Percentiles rank a stretch among this genome's conserved stretches.
These are phyloP conservation scores for Paguma larvata DNA, from an alignment of 2,797 vertebrate genomes.

Conservation along the genomic window DNA sequence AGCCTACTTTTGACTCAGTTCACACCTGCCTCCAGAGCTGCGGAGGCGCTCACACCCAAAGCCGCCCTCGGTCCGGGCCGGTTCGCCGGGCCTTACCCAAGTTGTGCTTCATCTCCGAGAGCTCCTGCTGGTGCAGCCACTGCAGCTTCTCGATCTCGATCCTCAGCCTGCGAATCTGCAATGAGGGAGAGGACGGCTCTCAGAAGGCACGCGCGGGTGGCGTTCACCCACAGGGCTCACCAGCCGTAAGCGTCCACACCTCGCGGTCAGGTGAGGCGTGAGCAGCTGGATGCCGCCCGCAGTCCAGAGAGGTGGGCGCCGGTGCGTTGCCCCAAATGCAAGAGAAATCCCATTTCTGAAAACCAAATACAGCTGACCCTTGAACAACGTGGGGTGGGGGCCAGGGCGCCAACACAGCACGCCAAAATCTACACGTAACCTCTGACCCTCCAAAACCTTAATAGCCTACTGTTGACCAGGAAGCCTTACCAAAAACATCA, in stretches of 20 bases:
- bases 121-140: slow-evolving; percentile 98
- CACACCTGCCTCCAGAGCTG: too few relatives aligned
- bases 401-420: accelerated
- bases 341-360: background rate
- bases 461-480: background rate
- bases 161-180: slow-evolving; percentile 96
- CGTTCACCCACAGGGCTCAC: accelerated
- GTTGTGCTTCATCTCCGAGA: slow-evolving; percentile 99
- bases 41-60: accelerated
- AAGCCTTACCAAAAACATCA: background rate
- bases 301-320: background rate
- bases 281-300: too few relatives aligned
- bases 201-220: accelerated
- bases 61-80: accelerated
- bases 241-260: accelerated
- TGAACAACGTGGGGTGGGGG: background rate
- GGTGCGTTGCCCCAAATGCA: too few relatives aligned
- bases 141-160: slow-evolving; percentile 99
- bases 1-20: accelerated
- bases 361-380: background rate
- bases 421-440: background rate
- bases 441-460: background rate
- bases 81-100: slow-evolving; percentile 88
- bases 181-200: background rate
- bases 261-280: accelerated